Evolutionary conservation across 2,797 vertebrate species (phyloP).

Genomic region (Gephyroberyx darwinii): DNA sequence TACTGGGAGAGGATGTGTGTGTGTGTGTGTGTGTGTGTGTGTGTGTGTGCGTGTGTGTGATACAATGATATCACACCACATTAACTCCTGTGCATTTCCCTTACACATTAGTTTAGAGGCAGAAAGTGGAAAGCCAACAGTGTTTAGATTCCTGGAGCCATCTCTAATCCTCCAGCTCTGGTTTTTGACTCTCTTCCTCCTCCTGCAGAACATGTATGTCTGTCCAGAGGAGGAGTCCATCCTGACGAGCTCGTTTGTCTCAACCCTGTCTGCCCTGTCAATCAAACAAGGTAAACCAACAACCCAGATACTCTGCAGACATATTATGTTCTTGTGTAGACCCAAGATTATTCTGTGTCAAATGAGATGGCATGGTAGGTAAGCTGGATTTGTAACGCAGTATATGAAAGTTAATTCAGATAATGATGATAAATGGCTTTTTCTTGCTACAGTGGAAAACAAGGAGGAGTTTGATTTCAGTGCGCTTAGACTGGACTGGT

Average conservation of each 20-base stretch:
- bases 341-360: not conserved
- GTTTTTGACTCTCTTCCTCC: not conserved
- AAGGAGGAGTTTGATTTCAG: slow-evolving; percentile 88
- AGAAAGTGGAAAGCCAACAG: not conserved
- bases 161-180: not conserved
- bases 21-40: slow-evolving; percentile 1
- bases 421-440: not conserved
- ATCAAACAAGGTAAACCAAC: slow-evolving; percentile 86
- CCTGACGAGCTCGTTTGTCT: slow-evolving; percentile 92
- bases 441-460: slow-evolving; percentile 80
- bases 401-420: not conserved
- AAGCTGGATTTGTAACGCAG: not conserved
- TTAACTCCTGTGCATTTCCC: not conserved
- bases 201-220: slow-evolving; percentile 87
- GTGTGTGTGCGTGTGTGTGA: slow-evolving; percentile 1
- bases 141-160: not conserved
- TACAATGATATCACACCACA: not conserved
- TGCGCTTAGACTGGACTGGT: slow-evolving; percentile 91
- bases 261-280: slow-evolving; percentile 85
- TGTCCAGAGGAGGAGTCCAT: slow-evolving; percentile 96
- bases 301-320: not conserved
- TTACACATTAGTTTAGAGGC: not conserved
- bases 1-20: slow-evolving; percentile 49
- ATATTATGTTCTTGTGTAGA: not conserved
- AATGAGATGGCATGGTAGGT: not conserved